Evolutionary conservation across 2,797 vertebrate species (phyloP).

Genomic region (Spatula clypeata): DNA sequence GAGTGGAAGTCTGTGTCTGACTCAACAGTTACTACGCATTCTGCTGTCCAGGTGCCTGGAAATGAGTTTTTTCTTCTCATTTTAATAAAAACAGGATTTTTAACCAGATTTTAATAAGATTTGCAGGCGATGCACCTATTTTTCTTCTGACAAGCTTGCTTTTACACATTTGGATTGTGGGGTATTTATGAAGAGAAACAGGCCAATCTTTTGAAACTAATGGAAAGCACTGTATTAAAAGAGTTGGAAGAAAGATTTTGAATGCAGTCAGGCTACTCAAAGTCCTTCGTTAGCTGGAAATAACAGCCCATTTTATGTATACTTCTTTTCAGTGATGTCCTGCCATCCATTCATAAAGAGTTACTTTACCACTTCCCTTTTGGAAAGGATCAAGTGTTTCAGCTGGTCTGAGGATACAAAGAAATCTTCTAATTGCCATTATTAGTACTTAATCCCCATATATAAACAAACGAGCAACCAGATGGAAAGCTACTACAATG

Average conservation of each 20-base stretch:
- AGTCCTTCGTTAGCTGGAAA: background rate
- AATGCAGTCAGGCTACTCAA: accelerated
- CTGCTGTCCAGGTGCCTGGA: background rate
- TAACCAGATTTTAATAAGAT: background rate
- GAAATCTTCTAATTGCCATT: background rate
- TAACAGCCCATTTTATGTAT: background rate
- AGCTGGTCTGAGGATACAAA: background rate
- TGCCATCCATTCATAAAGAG: background rate
- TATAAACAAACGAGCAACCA: background rate
- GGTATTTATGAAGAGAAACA: background rate
- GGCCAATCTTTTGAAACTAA: background rate
- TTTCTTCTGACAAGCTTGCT: background rate
- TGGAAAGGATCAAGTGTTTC: background rate
- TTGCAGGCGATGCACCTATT: background rate
- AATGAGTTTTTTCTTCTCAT: background rate
- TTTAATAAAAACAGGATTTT: background rate
- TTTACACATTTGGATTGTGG: background rate
- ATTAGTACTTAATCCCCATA: background rate
- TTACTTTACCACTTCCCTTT: background rate
- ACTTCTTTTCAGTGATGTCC: background rate
- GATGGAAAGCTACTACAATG: background rate
- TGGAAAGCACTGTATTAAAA: background rate
- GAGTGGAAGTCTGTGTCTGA: background rate
- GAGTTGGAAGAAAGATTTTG: background rate
- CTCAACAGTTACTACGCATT: background rate